These are phyloP conservation scores for Microplitis demolitor DNA, from an alignment of 1,140 invertebrate genomes.

Conservation along the genomic window DNA sequence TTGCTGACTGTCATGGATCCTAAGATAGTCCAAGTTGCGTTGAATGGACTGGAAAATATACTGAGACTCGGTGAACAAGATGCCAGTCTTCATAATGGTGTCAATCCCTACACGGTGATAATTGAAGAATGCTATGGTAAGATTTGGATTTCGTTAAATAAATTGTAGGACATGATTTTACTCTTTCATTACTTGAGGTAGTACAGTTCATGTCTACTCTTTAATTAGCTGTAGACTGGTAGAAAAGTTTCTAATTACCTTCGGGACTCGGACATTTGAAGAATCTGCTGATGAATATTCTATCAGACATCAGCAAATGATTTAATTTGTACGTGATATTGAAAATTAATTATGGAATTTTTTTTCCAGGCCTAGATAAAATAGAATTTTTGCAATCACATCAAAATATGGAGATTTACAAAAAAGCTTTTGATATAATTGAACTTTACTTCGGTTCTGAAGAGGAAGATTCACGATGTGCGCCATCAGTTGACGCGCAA, in stretches of 20 bases:
- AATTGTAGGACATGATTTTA: too few species aligned
- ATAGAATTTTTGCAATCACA: constrained; percentile 97
- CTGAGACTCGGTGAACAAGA: constrained; percentile 89
- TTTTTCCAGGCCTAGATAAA: constrained; percentile 86
- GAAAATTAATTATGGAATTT: constrained; percentile 13
- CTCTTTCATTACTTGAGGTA: neutral
- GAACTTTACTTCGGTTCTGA: constrained; percentile 93
- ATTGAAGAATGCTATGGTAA: constrained; percentile 97
- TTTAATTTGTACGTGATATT: too few species aligned
- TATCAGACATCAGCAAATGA: too few species aligned
- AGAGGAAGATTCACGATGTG: constrained; percentile 85
- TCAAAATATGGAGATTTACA: constrained; percentile 95
- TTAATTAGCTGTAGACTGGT: too few species aligned
- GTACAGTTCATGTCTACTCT: too few species aligned
- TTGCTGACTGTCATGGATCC: constrained; percentile 91
- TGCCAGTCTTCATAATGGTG: constrained; percentile 67
- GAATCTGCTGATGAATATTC: too few species aligned
- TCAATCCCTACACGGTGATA: constrained; percentile 89
- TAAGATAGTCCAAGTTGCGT: constrained; percentile 96
- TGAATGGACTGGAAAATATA: constrained; percentile 97
- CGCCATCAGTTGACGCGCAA: constrained; percentile 77
- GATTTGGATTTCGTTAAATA: constrained; percentile 31
- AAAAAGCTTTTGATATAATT: constrained; percentile 95
- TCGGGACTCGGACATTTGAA: too few species aligned
- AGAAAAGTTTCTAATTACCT: too few species aligned